These are phyloP conservation scores for Styela plicata DNA, from an alignment of 23 tunicate genomes.

Conservation along the genomic window DNA sequence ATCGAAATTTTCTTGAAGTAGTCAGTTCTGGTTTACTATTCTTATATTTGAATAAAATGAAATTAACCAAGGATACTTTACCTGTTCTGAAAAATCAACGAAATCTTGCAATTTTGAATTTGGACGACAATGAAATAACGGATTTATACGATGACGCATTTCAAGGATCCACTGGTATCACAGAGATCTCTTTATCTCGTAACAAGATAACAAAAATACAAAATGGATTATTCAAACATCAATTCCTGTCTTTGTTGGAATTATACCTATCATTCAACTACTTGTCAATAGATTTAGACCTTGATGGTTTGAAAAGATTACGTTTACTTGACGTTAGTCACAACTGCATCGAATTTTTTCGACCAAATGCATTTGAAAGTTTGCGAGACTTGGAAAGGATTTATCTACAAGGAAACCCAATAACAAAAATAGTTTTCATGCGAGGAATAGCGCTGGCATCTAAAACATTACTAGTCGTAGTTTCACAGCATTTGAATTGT, in stretches of 20 bases:
- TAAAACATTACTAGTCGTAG: not conserved
- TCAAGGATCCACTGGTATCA: not conserved
- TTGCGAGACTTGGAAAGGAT: constrained; percentile 6
- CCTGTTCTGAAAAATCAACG: not conserved
- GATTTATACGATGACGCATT: not conserved
- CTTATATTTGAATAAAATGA: not conserved
- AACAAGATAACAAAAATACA: not conserved
- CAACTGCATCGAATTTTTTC: not conserved
- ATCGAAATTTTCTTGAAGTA: not conserved
- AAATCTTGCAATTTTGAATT: not conserved
- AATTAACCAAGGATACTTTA: not conserved
- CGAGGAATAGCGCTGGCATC: not conserved
- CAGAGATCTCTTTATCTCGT: not conserved
- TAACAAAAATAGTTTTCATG: not conserved
- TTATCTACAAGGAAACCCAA: constrained; percentile 7
- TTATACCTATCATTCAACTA: constrained; percentile 4
- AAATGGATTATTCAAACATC: not conserved
- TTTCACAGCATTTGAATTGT: not conserved
- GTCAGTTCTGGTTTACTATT: not conserved
- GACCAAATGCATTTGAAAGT: not conserved
- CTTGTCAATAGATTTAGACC: not conserved
- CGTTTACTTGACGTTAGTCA: not conserved
- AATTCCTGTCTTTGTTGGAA: not conserved
- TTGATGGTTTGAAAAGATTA: not conserved
- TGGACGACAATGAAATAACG: not conserved